Base-by-base conservation (phyloP, 2,797 vertebrate genomes). In the Spondyliosoma cantharus region DNA sequence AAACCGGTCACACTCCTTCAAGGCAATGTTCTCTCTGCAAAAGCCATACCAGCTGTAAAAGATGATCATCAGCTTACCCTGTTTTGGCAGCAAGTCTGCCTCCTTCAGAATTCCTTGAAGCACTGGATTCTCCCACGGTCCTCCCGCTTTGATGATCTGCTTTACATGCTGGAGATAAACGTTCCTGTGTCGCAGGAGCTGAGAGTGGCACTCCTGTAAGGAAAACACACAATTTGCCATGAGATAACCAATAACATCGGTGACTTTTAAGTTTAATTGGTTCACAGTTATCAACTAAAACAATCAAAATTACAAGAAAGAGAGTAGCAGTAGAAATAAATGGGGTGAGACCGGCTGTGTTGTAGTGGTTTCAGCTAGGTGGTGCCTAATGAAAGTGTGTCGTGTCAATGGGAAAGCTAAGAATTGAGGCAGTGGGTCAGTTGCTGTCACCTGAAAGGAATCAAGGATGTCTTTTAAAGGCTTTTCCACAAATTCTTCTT, bases 391-490 rank as follows among this genome's bases (percentile, higher is more conserved):
- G 0, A 53, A 24, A 59, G 15, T 58, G 32, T 56, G 15, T 14
- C 20, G n/a, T 59, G 15, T 50, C n/a, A 63, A 58, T 13, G 32
- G 46, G 25, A 29, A 32, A 73, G 64, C 19, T n/a, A 62, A 52
- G 3, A 1, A 52, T 3, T 54, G 16, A 49, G 11, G 60, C 11
- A 68, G 15, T 19, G 25, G 3, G 14, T 69, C 45, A 8, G 9
- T 75, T 83, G 62, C 57, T 54, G 13, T 94, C 95, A 99, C 98
- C 97, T 97, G 96, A 89, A 98, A 97, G 61, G 96, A 97, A 88
- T 97, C 96, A 70, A 99, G 94, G 93, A 98, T 98, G 92, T 97
- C 95, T 94, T 98, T 98, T 90, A 99, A 94, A 87, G 97, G 98
- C 78, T 97, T 95, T 94, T 99, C 98, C 60, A 96, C 94, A 93